Evolutionary conservation across 2,888 invertebrate species (phyloP).

Genomic region (Agrilus mali): DNA sequence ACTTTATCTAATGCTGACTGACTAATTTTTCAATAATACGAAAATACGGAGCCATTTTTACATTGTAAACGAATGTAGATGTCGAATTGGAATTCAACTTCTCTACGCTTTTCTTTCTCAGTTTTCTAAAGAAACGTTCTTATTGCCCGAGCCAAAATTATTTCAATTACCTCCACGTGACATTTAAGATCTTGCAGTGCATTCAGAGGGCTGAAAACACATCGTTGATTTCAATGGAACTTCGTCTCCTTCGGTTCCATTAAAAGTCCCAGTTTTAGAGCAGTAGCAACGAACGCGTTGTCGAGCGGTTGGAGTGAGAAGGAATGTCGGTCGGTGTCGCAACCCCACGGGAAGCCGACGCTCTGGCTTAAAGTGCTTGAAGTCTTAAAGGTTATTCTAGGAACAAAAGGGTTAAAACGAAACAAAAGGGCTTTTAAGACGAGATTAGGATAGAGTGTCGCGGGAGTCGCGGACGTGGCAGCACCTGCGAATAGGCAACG

Average conservation of each 20-base stretch:
- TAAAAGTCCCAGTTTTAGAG: too few relatives aligned
- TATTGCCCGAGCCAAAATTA: slow-evolving; percentile 4
- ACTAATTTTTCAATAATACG: too few relatives aligned
- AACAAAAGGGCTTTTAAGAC: slow-evolving; percentile 32
- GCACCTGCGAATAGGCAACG: slow-evolving; percentile 13
- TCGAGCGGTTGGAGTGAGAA: slow-evolving; percentile 1
- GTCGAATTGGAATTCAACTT: too few relatives aligned
- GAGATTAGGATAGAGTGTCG: slow-evolving; percentile 27
- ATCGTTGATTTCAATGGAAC: slow-evolving; percentile 12
- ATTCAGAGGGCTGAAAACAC: slow-evolving; percentile 15
- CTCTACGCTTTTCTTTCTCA: neutral
- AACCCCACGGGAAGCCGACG: slow-evolving; percentile 11
- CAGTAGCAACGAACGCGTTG: too few relatives aligned
- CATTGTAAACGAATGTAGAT: too few relatives aligned
- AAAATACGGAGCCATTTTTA: too few relatives aligned
- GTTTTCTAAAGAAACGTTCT: slow-evolving; percentile 5
- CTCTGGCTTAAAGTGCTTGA: slow-evolving; percentile 15
- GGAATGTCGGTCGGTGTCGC: slow-evolving; percentile 8
- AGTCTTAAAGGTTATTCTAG: slow-evolving; percentile 27
- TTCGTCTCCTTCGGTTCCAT: slow-evolving; percentile 5
- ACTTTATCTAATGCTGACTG: too few relatives aligned
- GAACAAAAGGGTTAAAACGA: slow-evolving; percentile 32
- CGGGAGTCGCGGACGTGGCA: slow-evolving; percentile 1
- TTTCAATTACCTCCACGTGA: slow-evolving; percentile 19
- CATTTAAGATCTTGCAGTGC: slow-evolving; percentile 19